Conservation (phyloP, 1,140 invertebrate species). For the Leptoteleia sp. region DNA sequence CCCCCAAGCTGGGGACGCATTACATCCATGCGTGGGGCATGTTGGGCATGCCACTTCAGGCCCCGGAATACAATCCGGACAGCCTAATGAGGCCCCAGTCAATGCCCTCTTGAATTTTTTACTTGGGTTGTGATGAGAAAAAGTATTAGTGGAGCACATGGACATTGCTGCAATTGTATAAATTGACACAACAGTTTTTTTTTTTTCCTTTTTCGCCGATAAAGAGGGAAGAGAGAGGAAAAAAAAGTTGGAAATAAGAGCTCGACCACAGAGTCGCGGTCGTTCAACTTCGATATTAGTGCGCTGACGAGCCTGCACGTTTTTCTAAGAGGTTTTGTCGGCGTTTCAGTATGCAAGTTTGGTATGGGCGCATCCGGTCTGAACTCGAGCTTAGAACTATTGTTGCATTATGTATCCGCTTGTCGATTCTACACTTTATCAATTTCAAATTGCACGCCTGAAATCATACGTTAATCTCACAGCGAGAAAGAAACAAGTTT, state of each 20-base stretch:
- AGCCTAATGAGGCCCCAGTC: too few species aligned
- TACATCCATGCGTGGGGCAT: too few species aligned
- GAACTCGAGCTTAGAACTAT: conserved; percentile 71
- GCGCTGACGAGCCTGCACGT: conserved; percentile 70
- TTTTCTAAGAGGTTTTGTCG: conserved; percentile 70
- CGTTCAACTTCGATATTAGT: conserved; percentile 59
- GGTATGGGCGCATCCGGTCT: conserved; percentile 76
- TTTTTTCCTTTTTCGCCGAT: too few species aligned
- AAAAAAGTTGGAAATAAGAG: conserved; percentile 27
- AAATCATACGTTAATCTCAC: conserved; percentile 21
- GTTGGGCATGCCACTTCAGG: too few species aligned
- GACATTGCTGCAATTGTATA: conserved; percentile 23
- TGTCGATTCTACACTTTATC: conserved; percentile 46
- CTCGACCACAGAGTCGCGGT: conserved; percentile 25
- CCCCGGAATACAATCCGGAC: too few species aligned
- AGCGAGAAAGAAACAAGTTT: conserved; percentile 13
- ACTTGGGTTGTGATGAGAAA: too few species aligned
- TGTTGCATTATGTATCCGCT: conserved; percentile 78
- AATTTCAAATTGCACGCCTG: conserved; percentile 36
- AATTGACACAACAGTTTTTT: conserved; percentile 31
- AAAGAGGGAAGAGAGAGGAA: conserved; percentile 12
- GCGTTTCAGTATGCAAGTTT: conserved; percentile 77
- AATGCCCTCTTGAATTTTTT: too few species aligned
- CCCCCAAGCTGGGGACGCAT: too few species aligned
- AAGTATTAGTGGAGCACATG: background rate